Percentiles rank a stretch among this genome's conserved stretches.
These are phyloP conservation scores for Tetrapedia diversipes DNA, from an alignment of 2,888 invertebrate species.

Conservation along the genomic window DNA sequence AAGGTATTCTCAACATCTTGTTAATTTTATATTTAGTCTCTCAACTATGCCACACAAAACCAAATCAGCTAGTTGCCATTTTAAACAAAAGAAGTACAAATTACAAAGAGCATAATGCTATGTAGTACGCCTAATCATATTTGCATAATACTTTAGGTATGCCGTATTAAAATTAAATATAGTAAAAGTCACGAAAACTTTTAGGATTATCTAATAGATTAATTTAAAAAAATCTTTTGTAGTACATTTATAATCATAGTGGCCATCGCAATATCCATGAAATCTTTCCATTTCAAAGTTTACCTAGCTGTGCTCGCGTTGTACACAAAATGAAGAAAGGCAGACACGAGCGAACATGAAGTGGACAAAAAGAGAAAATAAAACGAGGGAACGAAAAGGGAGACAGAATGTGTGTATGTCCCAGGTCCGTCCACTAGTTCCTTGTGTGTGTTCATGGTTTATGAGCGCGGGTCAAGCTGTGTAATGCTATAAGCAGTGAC, in stretches of 20 bases:
- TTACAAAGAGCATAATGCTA: no score
- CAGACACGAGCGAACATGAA: not conserved
- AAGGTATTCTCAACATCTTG: no score
- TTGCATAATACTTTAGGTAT: no score
- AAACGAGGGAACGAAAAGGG: slow-evolving; percentile 17
- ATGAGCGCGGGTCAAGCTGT: slow-evolving; percentile 54
- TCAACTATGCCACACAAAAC: no score
- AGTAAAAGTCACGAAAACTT: no score
- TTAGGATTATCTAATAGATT: no score
- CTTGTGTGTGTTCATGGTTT: slow-evolving; percentile 51
- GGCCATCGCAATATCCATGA: not conserved
- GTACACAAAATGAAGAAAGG: slow-evolving; percentile 31
- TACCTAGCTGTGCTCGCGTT: not conserved
- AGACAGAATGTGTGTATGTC: slow-evolving; percentile 1
- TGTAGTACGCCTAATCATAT: no score
- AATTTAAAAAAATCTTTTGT: no score
- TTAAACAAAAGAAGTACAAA: no score
- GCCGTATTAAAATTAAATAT: no score
- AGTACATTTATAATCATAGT: not conserved
- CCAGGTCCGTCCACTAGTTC: slow-evolving; percentile 20
- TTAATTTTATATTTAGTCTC: no score
- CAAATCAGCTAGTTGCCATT: no score
- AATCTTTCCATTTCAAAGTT: slow-evolving; percentile 12
- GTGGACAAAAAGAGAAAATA: slow-evolving; percentile 23
- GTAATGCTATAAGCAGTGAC: slow-evolving; percentile 55